These are phyloP conservation scores for Ctena decussata DNA, from an alignment of 2,888 invertebrate species.

Conservation along the genomic window DNA sequence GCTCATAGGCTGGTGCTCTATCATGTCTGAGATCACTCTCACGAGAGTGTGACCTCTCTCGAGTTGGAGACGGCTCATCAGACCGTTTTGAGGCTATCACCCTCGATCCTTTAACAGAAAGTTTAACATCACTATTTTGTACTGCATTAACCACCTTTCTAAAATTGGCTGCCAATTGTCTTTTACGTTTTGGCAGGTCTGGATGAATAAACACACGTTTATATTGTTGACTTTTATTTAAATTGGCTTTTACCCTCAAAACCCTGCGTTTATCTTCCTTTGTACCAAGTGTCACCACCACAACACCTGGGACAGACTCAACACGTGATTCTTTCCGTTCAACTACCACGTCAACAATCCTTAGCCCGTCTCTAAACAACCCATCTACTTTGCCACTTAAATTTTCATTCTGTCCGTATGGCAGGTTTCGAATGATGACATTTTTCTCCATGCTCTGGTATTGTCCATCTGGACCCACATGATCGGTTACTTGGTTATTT, in stretches of 20 bases:
- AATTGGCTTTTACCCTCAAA: neutral
- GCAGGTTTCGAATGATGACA: neutral
- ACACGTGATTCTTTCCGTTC: neutral
- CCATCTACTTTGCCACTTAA: neutral
- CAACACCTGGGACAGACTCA: neutral
- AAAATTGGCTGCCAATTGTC: conserved; percentile 1
- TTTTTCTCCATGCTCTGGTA: neutral
- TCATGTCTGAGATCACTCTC: neutral
- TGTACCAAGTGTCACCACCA: neutral
- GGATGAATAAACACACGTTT: neutral
- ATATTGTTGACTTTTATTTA: neutral
- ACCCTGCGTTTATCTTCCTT: neutral
- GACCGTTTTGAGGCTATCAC: neutral
- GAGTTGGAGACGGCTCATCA: neutral
- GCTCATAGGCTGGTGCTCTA: neutral
- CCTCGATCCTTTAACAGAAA: neutral
- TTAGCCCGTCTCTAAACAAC: neutral
- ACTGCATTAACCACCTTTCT: neutral
- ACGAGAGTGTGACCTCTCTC: neutral
- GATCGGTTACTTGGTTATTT: neutral
- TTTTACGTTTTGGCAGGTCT: neutral
- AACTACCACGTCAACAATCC: neutral
- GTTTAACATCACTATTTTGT: neutral
- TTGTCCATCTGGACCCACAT: neutral
- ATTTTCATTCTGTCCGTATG: neutral